Evolutionary conservation across 2,113 vertebrate genomes (phyloP).

Genomic region (Salminus brasiliensis): DNA sequence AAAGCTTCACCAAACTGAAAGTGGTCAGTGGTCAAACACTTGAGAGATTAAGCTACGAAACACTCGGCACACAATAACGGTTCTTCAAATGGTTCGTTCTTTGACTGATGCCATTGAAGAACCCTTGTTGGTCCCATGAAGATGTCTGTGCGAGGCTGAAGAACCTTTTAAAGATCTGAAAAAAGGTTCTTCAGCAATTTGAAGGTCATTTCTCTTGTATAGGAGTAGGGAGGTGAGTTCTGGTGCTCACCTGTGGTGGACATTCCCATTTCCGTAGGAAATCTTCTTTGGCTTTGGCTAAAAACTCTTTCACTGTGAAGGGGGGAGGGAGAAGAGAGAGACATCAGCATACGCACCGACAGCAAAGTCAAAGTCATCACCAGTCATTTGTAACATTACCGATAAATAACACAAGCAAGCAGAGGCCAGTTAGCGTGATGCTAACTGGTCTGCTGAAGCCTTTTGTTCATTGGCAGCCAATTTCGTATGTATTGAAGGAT

Average conservation of each 20-base stretch:
- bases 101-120: too few species aligned
- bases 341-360: too few species aligned
- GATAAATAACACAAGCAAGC: not conserved
- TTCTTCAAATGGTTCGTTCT: too few species aligned
- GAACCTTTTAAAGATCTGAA: too few species aligned
- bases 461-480: not conserved
- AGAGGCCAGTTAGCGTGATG: not conserved
- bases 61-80: too few species aligned
- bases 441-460: not conserved
- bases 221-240: too few species aligned
- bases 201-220: too few species aligned
- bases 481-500: not conserved
- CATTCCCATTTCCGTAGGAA: conserved; percentile 99
- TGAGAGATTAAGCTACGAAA: too few species aligned
- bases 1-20: not conserved
- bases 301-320: conserved; percentile 95
- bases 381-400: not conserved
- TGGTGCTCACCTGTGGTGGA: conserved; percentile 91
- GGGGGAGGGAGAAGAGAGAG: conserved; percentile 5
- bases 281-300: conserved; percentile 99
- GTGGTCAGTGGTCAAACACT: not conserved
- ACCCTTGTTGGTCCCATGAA: too few species aligned
- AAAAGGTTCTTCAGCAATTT: too few species aligned
- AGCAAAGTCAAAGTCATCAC: not conserved
- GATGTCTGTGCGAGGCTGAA: too few species aligned